Evolutionary conservation across 2,888 invertebrate genomes (phyloP), one percentile per base, ranked within the genome.

Genomic region (Epirrhoe tristata): DNA sequence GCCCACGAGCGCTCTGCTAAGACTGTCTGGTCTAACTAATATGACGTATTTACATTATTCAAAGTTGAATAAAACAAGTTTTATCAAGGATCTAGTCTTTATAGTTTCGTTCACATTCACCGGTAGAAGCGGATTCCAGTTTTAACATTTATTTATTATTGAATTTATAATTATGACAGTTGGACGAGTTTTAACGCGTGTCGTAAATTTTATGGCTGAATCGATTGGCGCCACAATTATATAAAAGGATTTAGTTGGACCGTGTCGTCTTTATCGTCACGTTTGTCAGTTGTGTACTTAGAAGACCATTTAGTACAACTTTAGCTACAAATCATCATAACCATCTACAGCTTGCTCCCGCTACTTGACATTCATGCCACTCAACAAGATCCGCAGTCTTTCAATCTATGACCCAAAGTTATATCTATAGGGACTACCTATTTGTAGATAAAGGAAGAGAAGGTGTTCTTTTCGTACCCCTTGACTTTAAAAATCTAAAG

Each of bases 51-150:
- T 48, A 16, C 7, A 16, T 48, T 48, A 48, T 48, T 48, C 16
- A 48, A 52, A 32, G 32, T 16, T 48, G 14, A 58, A 34, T 50
- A 16, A 52, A 66, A 62, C 66, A 32, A n/a, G 64, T 58, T 63
- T 8, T 36, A 48, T 68, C 73, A 70, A 74, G 71, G 72, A 71
- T 71, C 62, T 73, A 54, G 51, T 12, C 57, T 67, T 63, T 53
- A 54, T 58, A 12, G 12, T 43, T 24, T 53, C 12, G 24, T 31
- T 32, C 46, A 46, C 34, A 52, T 55, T 54, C 51, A 51, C 34
- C 50, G 34, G 34, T 31, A 61, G 32, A 54, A 31, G 43, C 46
- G 2, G 34, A 66, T 64, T 67, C 71, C 62, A 69, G 71, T 71
- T 67, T 65, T 43, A 50, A 43, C 31, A 43, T 50, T 57, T 54